Percentiles rank a stretch among this genome's conserved stretches.
Evolutionary conservation across 2,888 invertebrate genomes (phyloP).

Genomic region (Cheilosia vernalis): DNA sequence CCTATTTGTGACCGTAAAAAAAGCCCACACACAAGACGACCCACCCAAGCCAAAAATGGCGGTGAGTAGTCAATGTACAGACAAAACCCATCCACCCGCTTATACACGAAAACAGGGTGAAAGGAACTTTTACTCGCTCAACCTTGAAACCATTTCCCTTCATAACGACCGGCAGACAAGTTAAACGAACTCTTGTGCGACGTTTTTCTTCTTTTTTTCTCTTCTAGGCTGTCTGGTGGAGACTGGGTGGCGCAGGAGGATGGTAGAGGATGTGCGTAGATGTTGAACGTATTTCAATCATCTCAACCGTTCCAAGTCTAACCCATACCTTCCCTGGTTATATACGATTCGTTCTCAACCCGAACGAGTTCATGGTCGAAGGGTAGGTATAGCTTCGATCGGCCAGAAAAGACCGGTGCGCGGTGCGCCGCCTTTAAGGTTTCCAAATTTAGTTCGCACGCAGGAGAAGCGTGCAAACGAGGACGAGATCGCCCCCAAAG

Average conservation of each 20-base stretch:
- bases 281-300: slow-evolving; percentile 1
- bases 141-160: slow-evolving; percentile 29
- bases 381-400: background rate
- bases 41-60: too few species aligned
- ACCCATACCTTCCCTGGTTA: background rate
- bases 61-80: too few species aligned
- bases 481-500: too few species aligned
- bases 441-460: background rate
- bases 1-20: too few species aligned
- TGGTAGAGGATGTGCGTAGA: slow-evolving; percentile 6
- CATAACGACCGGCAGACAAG: slow-evolving; percentile 30
- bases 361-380: background rate
- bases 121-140: slow-evolving; percentile 27
- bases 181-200: slow-evolving; percentile 32
- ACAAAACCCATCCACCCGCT: too few species aligned
- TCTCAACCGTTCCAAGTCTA: background rate
- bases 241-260: background rate
- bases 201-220: background rate
- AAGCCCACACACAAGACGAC: too few species aligned
- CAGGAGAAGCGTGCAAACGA: background rate
- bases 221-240: slow-evolving; percentile 12
- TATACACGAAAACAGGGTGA: slow-evolving; percentile 1
- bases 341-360: background rate
- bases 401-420: background rate
- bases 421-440: background rate